These are phyloP conservation scores for Mamestra brassicae DNA, from an alignment of 2,888 invertebrate species.

Conservation along the genomic window DNA sequence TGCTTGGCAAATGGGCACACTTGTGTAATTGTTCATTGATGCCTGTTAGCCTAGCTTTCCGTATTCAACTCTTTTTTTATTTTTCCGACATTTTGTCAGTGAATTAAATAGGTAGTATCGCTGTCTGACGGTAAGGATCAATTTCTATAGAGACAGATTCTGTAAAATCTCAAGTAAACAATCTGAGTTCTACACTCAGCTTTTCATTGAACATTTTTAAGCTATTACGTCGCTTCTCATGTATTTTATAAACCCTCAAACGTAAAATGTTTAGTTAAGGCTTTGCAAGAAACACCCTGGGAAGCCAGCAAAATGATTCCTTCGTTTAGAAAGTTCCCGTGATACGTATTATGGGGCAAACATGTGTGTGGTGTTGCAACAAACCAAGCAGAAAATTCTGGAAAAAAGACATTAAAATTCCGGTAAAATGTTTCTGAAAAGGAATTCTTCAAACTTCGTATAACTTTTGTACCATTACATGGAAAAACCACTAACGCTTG, in stretches of 20 bases:
- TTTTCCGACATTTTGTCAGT: no score
- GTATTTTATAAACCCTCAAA: neutral
- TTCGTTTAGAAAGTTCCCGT: neutral
- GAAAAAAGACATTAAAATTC: neutral
- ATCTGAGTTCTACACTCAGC: neutral
- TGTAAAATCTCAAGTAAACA: no score
- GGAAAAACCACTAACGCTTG: neutral
- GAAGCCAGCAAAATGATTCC: neutral
- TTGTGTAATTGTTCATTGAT: no score
- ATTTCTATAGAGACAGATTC: no score
- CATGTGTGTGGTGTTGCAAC: neutral
- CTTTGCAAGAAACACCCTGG: neutral
- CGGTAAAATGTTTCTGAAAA: neutral
- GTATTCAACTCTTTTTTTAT: no score
- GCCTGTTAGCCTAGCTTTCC: no score
- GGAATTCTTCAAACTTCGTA: no score
- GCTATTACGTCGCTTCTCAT: neutral
- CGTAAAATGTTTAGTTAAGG: neutral
- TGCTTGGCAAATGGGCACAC: no score
- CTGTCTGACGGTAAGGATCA: no score
- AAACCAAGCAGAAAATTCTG: neutral
- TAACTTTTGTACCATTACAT: no score
- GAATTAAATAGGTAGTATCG: no score
- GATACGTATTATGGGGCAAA: no score
- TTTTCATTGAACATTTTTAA: neutral